A percentile compares a stretch with the other conserved stretches of the same genome.
phyloP scores from a whole-genome alignment of 2,113 vertebrate species.

The Pheucticus melanocephalus region DNA sequence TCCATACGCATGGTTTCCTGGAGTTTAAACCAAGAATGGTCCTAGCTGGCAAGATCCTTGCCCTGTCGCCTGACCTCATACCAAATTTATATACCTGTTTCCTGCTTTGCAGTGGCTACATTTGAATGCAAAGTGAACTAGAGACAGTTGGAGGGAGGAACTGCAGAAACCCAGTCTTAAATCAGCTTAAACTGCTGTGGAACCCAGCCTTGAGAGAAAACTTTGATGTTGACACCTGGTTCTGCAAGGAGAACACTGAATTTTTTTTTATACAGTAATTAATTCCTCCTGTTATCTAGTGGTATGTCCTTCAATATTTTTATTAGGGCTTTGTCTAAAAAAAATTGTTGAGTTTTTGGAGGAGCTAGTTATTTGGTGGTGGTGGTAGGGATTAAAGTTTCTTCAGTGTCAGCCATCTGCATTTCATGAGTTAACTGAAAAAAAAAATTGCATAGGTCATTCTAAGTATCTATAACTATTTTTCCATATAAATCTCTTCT shows the following conservation, averaged over 20 bases:
- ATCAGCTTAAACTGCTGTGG: background rate
- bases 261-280: background rate
- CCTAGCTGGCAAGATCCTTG: background rate
- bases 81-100: background rate
- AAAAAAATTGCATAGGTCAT: background rate
- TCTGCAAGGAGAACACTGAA: background rate
- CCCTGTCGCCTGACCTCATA: accelerated
- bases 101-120: background rate
- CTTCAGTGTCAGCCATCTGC: background rate
- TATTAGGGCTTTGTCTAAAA: background rate
- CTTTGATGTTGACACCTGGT: background rate
- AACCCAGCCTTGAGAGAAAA: background rate
- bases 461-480: background rate
- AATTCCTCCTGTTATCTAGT: background rate
- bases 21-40: background rate
- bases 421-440: background rate
- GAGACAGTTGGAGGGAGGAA: background rate
- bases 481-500: background rate
- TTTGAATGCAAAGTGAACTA: background rate
- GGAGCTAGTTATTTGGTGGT: background rate
- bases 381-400: background rate
- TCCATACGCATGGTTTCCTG: background rate
- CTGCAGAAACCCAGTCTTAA: background rate
- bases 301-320: background rate
- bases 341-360: background rate